Evolutionary conservation across 1,140 invertebrate species (phyloP), one percentile per base, ranked within the genome.

Genomic region (Dendroctonus ponderosae): DNA sequence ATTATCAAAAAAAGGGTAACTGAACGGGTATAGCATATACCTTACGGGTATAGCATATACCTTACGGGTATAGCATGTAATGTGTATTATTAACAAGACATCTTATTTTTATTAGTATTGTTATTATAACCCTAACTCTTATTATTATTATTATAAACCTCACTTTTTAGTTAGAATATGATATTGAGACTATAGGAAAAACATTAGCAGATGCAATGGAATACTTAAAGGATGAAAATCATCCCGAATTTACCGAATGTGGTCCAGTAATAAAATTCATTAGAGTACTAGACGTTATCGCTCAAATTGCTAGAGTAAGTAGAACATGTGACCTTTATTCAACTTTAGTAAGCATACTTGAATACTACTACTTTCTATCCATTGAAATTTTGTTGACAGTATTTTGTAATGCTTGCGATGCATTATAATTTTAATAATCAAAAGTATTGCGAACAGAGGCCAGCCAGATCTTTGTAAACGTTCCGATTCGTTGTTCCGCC

Each of bases 1-100:
- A 61, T 66, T 12, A 59, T 60, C 9, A 66, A 38, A 53, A 66
- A 66, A 66, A 51, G 64, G 57, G 64, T 66, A 48, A 40, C 40
- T 44, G 2, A 26, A 26, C 26, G 26, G 26, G 26, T 26, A 26
- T 26, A 26, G 26, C 26, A 26, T 26, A 26, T 26, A 26, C 26
- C 26, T 26, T n/a, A 26, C 26, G 26, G 26, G 26, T 26, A 26
- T 26, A 26, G 26, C 26, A 26, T 26, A 26, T 26, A 26, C 26
- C 26, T 26, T n/a, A n/a, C n/a, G n/a, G n/a, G n/a, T n/a, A n/a
- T n/a, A n/a, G n/a, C n/a, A 26, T 26, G 26, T 26, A 26, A 46
- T 44, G 26, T 57, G 37, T 40, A 58, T 40, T 46, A 41, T n/a
- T 46, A 60, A 11, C 11, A 46, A 11, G 9, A 46, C 15, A 5